Base-by-base conservation (phyloP, 2,888 invertebrate species). In the Caenorhabditis afra region DNA sequence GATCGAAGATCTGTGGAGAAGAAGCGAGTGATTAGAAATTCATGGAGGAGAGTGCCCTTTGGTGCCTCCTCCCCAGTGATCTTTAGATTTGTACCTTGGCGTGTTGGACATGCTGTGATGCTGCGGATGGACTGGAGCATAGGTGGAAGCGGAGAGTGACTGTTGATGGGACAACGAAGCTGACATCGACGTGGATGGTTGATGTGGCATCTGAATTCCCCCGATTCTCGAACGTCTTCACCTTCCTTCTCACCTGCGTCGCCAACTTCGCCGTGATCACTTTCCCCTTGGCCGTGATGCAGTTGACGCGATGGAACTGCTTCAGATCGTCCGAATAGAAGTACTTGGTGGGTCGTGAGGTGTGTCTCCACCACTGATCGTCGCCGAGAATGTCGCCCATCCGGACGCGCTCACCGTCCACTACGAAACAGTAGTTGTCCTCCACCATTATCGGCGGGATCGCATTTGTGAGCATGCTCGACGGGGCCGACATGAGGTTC, bases 391-490 rank as follows among this genome's bases (percentile, higher is more conserved):
- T 88, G 67, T 90, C 90, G 14, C 83, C 86, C 86, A 88, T 87
- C 35, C 87, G 77, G 7, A 90, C 87, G n/a, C 85, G 71, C 64
- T 89, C 89, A 10, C 89, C 90, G 76, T 90, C 88, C 10, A 90
- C 88, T 20, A 90, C 87, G 66, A 90, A 90, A 75, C 90, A 90
- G 76, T 90, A 90, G 79, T 90, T 90, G 82, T 90, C 90, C 55
- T 84, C 84, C 16, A 88, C 90, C 87, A 90, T 86, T 11, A 87
- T 81, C 8, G 89, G 86, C 4, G 90, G 90, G 12, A 89, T 87
- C 16, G 76, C 75, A 16, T 77, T 81, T n/a, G 81, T 85, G 18
- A 90, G 73, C 88, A 89, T 89, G 44, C 83, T 81, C 16, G 83
- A 81, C 0, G 90, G 89, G 8, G 90, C 90, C n/a, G 85, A 83